Evolutionary conservation across 92 coral and sea anemone genomes (phyloP).

Genomic region (Parazoanthus swiftii): DNA sequence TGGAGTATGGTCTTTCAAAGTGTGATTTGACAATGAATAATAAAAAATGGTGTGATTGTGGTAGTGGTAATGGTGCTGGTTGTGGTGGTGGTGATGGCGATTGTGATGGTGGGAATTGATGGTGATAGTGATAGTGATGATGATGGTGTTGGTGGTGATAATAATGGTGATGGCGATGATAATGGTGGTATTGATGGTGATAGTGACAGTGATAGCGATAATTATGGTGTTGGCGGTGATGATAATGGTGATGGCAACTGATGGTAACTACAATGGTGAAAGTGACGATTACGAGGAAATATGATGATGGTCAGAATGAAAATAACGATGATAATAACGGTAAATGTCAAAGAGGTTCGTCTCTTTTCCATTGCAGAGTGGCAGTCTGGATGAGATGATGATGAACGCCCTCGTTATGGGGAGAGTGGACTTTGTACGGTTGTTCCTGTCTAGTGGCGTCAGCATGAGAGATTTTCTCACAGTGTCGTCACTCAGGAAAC

Average conservation of each 20-base stretch:
- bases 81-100: too few species aligned
- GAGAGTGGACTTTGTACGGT: constrained; percentile 57
- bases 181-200: too few species aligned
- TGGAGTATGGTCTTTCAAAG: too few species aligned
- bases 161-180: too few species aligned
- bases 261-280: background rate
- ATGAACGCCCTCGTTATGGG: constrained; percentile 49
- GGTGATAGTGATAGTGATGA: too few species aligned
- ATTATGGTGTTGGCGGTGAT: background rate
- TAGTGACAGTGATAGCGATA: background rate
- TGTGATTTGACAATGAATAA: too few species aligned
- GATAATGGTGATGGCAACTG: background rate
- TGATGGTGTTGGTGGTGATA: too few species aligned
- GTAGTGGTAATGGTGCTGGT: too few species aligned
- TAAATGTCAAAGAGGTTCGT: background rate
- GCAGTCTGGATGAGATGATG: constrained; percentile 60
- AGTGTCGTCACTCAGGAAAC: constrained; percentile 53
- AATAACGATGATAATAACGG: background rate
- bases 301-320: too few species aligned
- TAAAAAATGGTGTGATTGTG: too few species aligned
- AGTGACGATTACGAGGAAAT: background rate
- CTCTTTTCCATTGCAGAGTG: constrained; percentile 31
- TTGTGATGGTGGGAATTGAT: too few species aligned
- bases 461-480: constrained; percentile 60
- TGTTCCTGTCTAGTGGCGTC: constrained; percentile 57